Percentiles rank a stretch among this genome's conserved stretches.
phyloP scores from a whole-genome alignment of 2,797 vertebrate genomes.

The Gymnothorax reevesii region DNA sequence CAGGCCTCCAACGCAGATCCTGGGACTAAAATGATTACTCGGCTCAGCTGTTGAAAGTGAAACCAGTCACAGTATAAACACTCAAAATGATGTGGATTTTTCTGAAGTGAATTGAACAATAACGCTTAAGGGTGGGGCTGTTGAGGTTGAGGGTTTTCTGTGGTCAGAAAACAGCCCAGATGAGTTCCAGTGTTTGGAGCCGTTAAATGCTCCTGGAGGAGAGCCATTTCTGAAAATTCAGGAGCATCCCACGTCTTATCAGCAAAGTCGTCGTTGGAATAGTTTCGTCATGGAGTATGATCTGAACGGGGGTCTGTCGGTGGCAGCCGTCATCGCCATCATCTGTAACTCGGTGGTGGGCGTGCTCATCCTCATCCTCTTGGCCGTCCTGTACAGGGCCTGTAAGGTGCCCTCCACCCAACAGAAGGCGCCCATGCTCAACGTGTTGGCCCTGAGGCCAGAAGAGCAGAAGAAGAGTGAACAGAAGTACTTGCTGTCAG shows the following conservation, averaged over 20 bases:
- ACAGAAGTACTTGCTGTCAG: constrained; percentile 67
- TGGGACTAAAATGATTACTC: background rate
- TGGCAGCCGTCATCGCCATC: constrained; percentile 72
- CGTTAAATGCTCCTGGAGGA: background rate
- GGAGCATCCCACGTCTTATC: background rate
- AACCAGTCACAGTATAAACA: background rate
- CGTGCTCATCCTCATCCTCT: constrained; percentile 73
- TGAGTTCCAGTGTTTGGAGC: background rate
- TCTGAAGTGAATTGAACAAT: background rate
- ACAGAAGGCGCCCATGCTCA: constrained; percentile 51
- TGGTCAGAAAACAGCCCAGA: background rate
- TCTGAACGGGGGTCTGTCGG: constrained; percentile 63
- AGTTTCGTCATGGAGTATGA: constrained; percentile 64
- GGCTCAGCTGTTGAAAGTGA: background rate
- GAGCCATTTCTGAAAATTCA: background rate
- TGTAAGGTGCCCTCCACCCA: constrained; percentile 74
- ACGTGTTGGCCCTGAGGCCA: constrained; percentile 19
- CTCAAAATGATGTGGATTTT: background rate
- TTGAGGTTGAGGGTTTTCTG: background rate
- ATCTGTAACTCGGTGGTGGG: constrained; percentile 73
- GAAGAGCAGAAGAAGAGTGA: constrained; percentile 54
- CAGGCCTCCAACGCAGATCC: background rate
- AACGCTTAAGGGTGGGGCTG: background rate
- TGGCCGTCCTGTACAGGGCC: constrained; percentile 76
- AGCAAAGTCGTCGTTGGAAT: background rate